A percentile compares a stretch with the other conserved stretches of the same genome.
phyloP scores from a whole-genome alignment of 2,797 vertebrate genomes.

The Cynopterus sphinx region DNA sequence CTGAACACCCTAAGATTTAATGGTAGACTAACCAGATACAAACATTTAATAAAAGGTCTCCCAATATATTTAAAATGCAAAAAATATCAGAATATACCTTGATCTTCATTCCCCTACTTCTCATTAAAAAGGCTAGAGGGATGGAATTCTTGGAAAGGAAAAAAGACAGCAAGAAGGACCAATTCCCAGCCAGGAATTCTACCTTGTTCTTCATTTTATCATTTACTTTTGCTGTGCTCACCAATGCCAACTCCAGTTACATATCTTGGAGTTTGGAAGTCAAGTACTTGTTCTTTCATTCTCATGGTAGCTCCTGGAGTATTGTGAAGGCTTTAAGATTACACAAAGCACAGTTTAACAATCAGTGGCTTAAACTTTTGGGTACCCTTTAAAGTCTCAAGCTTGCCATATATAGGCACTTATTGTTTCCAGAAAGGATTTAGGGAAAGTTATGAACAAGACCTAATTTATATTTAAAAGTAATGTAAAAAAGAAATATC shows the following conservation, averaged over 20 bases:
- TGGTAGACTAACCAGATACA: not conserved
- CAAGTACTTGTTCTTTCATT: not conserved
- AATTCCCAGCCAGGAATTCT: not conserved
- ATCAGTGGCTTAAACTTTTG: not conserved
- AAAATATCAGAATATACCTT: not conserved
- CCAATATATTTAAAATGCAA: not conserved
- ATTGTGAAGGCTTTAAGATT: not conserved
- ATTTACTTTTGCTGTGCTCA: not conserved
- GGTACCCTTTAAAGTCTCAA: not conserved
- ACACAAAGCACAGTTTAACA: not conserved
- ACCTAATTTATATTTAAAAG: slow-evolving; percentile 32
- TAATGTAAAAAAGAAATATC: slow-evolving; percentile 16
- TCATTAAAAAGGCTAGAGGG: not conserved
- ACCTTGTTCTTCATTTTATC: not conserved
- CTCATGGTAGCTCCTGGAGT: not conserved
- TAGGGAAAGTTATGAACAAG: not conserved
- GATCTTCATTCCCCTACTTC: not conserved
- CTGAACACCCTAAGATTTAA: not conserved
- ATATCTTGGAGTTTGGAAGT: not conserved
- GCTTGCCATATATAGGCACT: not conserved
- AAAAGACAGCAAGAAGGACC: not conserved
- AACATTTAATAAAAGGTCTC: not conserved
- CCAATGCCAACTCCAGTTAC: not conserved
- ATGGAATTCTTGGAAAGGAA: slow-evolving; percentile 33
- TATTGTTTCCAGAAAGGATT: not conserved